These are phyloP conservation scores for Aythya fuligula DNA, from an alignment of 2,797 vertebrate genomes.

Conservation along the genomic window DNA sequence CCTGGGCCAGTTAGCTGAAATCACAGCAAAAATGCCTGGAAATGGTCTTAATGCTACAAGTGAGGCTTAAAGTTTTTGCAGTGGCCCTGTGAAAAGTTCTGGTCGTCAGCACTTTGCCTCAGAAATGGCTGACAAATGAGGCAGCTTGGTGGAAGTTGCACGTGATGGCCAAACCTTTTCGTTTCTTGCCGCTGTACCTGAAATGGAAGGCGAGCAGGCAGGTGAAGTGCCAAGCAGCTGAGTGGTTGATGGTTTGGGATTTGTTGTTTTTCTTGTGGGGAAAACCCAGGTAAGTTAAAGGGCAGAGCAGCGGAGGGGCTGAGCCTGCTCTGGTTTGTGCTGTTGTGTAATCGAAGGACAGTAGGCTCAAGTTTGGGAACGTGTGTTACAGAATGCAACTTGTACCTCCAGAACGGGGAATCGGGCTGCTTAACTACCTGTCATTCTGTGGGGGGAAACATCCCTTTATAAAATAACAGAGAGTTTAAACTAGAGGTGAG, in stretches of 20 bases:
- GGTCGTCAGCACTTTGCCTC: not conserved
- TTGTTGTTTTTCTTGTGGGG: not conserved
- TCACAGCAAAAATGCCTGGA: not conserved
- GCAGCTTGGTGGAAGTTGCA: not conserved
- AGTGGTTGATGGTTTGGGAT: accelerated
- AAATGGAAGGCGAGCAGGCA: not conserved
- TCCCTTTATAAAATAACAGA: accelerated
- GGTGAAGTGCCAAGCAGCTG: not conserved
- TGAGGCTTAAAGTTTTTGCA: not conserved
- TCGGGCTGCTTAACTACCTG: not conserved
- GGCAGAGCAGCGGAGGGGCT: accelerated
- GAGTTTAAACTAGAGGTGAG: accelerated
- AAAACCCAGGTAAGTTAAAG: accelerated
- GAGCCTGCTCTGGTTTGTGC: not conserved
- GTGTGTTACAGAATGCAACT: too few species aligned
- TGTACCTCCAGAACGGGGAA: not conserved
- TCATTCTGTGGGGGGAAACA: accelerated
- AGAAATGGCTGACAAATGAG: not conserved
- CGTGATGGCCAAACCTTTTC: accelerated
- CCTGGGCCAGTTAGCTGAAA: not conserved
- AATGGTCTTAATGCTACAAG: not conserved
- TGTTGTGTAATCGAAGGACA: accelerated
- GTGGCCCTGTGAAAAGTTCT: conserved; percentile 4
- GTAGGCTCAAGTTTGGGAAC: accelerated
- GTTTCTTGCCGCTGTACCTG: not conserved